Evolutionary conservation across 2,113 vertebrate genomes (phyloP), one percentile per base, ranked within the genome.

Genomic region (Chlorocebus sabaeus): DNA sequence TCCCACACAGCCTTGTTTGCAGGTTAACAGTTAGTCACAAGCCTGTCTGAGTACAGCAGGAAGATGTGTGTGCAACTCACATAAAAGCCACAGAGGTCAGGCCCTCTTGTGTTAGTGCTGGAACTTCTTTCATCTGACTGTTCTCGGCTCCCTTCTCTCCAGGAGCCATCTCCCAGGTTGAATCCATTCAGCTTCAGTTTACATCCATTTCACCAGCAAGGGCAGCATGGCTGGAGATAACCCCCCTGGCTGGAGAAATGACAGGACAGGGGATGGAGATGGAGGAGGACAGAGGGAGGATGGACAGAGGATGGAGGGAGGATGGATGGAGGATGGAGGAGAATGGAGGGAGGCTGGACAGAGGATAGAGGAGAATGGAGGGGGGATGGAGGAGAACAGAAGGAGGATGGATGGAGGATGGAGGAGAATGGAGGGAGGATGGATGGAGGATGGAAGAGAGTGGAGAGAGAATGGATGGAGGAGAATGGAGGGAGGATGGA

Each of bases 1-100:
- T 59, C 50, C 50, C 18, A 76, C n/a, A 4, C 14, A 0, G 35
- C 2, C 38, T 10, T 2, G 1, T 9, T 2, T 10, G 0, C 17
- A 2, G 0, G 18, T 70, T 27, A 30, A 48, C 2, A 1, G 5
- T 16, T 17, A 35, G 68, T 70, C 45, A 20, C 1, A 4, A 38
- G 35, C 8, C 2, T 1, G 2, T 23, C 64, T 38, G 38, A 40
- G 45, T 22, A 0, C 55, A 43, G 35, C 75, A 22, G 0, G 1
- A 0, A 8, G 32, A 16, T 25, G 50, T 16, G 20, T 67, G 35
- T 48, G 82, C 6, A 4, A 4, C 14, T 18, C 38, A 4, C 23
- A 4, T 1, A 6, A 50, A 82, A 82, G 38, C 43, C 55, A 32
- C 10, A 20, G 6, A 23, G 64, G 23, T n/a, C 78, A 1, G 76